A percentile compares a stretch with the other conserved stretches of the same genome.
These are phyloP conservation scores for Marasmarcha lunaedactyla DNA, from an alignment of 2,888 invertebrate genomes.

Conservation along the genomic window DNA sequence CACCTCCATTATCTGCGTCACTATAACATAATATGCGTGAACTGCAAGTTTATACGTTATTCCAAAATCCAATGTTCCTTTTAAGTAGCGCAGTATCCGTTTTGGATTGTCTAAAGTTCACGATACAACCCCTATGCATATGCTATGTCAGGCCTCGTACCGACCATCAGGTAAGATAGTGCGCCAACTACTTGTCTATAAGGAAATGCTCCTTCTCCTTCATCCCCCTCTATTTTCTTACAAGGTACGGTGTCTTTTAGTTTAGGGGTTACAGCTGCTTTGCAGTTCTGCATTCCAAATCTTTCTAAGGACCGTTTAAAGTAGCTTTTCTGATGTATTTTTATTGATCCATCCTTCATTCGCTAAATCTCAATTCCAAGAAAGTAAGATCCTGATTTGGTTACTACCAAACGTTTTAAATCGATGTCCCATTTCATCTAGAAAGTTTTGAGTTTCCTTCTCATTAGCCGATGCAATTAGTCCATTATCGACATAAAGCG, in stretches of 20 bases:
- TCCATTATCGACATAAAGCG: background rate
- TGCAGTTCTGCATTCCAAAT: constrained; percentile 3
- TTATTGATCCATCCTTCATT: background rate
- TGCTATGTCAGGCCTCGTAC: constrained; percentile 9
- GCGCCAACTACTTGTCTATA: constrained; percentile 12
- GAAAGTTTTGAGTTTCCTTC: background rate
- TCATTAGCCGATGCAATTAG: background rate
- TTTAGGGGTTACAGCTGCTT: constrained; percentile 5
- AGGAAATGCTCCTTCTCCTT: constrained; percentile 1
- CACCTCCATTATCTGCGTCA: constrained; percentile 8
- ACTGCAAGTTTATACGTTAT: background rate
- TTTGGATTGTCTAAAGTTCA: constrained; percentile 2
- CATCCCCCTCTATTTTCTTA: no score
- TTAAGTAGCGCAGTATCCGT: constrained; percentile 1
- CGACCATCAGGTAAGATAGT: constrained; percentile 6
- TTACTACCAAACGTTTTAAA: constrained; percentile 3
- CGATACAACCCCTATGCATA: constrained; percentile 6
- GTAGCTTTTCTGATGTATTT: constrained; percentile 1
- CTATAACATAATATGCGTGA: background rate
- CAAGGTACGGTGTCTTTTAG: constrained; percentile 4
- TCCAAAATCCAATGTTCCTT: background rate
- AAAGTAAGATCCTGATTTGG: constrained; percentile 3
- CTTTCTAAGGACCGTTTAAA: background rate
- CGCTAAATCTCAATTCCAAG: constrained; percentile 2
- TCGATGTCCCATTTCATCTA: background rate